Evolutionary conservation across 2,888 invertebrate species (phyloP).

Genomic region (Amiota mariae): DNA sequence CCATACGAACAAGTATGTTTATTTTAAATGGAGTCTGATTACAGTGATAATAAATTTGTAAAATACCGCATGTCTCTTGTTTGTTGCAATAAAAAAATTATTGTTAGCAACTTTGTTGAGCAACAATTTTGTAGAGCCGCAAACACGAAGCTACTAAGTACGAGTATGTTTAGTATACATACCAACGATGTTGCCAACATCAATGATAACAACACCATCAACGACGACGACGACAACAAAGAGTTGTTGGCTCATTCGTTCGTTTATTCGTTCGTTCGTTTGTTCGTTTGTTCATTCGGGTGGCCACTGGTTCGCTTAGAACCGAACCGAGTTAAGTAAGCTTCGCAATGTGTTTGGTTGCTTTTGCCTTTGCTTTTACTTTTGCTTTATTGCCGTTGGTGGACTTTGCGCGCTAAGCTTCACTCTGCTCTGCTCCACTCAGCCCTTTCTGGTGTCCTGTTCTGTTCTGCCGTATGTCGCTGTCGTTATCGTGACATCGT

Average conservation of each 20-base stretch:
- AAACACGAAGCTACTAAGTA: no score
- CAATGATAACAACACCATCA: no score
- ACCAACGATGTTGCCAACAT: no score
- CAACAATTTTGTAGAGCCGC: no score
- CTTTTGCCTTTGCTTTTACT: constrained; percentile 20
- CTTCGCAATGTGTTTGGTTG: constrained; percentile 6
- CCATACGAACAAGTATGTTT: no score
- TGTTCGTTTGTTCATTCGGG: constrained; percentile 1
- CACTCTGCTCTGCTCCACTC: constrained; percentile 39
- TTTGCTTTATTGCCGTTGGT: constrained; percentile 23
- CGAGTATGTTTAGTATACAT: no score
- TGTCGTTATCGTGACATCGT: no score
- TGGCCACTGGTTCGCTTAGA: not conserved
- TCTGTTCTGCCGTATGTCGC: not conserved
- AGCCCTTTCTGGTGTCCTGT: constrained; percentile 46
- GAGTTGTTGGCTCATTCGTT: not conserved
- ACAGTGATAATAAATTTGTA: no score
- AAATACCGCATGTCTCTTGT: no score
- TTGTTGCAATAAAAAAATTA: not conserved
- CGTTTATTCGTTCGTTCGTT: not conserved
- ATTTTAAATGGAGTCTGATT: no score
- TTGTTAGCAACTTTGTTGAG: not conserved
- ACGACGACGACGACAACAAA: not conserved
- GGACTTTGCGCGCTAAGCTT: constrained; percentile 10
- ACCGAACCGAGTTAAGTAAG: not conserved